phyloP scores from a whole-genome alignment of 2,113 vertebrate species.

The Hyperopisus bebe region DNA sequence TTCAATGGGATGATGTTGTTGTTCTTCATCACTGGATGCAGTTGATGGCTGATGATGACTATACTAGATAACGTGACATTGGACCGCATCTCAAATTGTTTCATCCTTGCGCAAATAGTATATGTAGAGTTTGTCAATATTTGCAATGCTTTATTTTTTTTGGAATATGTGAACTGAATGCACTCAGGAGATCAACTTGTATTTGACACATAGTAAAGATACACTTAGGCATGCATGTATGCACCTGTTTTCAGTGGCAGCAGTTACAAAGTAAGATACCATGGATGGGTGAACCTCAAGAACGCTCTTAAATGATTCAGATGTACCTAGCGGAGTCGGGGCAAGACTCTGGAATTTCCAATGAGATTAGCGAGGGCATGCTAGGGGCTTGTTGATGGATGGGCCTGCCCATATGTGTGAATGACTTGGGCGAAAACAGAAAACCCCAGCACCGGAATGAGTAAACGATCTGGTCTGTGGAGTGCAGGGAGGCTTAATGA shows the following conservation, averaged over 20 bases:
- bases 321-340: constrained; percentile 42
- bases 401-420: background rate
- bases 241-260: constrained; percentile 37
- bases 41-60: background rate
- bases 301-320: constrained; percentile 40
- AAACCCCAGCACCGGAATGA: background rate
- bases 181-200: background rate
- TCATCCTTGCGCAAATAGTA: background rate
- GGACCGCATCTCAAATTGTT: background rate
- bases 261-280: constrained; percentile 44
- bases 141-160: background rate
- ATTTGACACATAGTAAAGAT: background rate
- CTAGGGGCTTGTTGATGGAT: constrained; percentile 13
- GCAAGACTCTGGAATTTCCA: constrained; percentile 46
- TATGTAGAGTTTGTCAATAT: background rate
- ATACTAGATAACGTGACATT: background rate
- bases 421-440: background rate
- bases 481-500: background rate
- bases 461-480: background rate
- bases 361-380: constrained; percentile 51
- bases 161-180: background rate
- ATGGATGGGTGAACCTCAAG: constrained; percentile 22
- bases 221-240: constrained; percentile 3
- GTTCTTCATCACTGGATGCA: background rate
- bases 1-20: background rate